Evolutionary conservation across 2,888 invertebrate genomes (phyloP), one percentile per base, ranked within the genome.

Genomic region (Cephus rjabovi): DNA sequence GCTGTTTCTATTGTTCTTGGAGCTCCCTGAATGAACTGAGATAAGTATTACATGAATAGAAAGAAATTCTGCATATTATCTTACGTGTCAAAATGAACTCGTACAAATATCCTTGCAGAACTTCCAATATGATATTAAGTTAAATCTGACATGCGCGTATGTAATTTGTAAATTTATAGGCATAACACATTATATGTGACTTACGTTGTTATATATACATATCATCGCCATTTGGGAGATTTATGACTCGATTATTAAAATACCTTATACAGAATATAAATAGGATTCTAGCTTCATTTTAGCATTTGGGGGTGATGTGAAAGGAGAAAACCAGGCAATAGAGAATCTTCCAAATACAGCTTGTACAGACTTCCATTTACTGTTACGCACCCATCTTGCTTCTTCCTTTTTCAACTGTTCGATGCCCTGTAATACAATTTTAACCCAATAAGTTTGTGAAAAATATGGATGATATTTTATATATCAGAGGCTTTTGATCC

Each of bases 291-390:
- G 93, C 92, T 96, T 96, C 75, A 95, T 94, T 91, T 96, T 96
- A 76, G 95, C 94, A 80, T 95, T 94, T 11, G 97, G 97, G 83
- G 96, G 94, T 77, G 94, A 94, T 12, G 96, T 96, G 91, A 99
- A 98, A 0, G 98, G 98, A 30, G 97, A 98, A 89, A 98, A 96
- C 99, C 99, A 99, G 4, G 96, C 94, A 77, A 98, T 91, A 0
- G 98, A 98, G 92, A 99, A 98, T 23, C 98, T 94, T 34, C 99
- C 99, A 92, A 99, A 99, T 4, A 99, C 99, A 0, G 98, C 95
- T 90, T 98, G 98, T 85, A 99, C 96, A 88, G 98, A 98, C 93
- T 98, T 97, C 96, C 98, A 98, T 75, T 97, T 94, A 0, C 98
- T 97, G 87, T 97, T 97, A 87, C 97, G 97, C 75, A 96, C 96